phyloP scores from a whole-genome alignment of 2,888 invertebrate genomes.

The Eremobia ochroleuca region DNA sequence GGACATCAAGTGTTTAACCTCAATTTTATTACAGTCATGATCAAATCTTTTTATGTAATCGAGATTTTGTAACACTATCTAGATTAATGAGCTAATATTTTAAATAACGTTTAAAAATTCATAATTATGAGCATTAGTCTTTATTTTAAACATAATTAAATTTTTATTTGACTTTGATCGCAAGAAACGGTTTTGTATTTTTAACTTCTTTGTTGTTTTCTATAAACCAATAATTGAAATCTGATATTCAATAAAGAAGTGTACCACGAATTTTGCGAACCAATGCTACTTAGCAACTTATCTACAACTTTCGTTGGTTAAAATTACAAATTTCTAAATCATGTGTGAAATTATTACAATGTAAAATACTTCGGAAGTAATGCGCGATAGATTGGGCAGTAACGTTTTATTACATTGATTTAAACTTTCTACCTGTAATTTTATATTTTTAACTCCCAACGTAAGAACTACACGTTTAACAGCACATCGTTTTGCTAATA shows the following conservation, averaged over 20 bases:
- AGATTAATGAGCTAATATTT: conserved; percentile 30
- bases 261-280: conserved; percentile 16
- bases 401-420: conserved; percentile 22
- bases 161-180: background rate
- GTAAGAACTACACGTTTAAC: conserved; percentile 17
- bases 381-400: conserved; percentile 30
- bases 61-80: conserved; percentile 35
- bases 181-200: background rate
- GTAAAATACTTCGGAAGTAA: conserved; percentile 47
- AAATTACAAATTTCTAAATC: conserved; percentile 57
- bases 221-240: background rate
- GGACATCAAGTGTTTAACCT: conserved; percentile 53
- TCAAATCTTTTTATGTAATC: conserved; percentile 57
- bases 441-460: conserved; percentile 25
- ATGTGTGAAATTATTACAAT: conserved; percentile 54
- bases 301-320: conserved; percentile 54
- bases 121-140: conserved; percentile 1
- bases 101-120: background rate
- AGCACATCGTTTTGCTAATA: background rate
- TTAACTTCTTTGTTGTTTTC: background rate
- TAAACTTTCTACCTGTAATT: conserved; percentile 53
- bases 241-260: background rate
- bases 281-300: conserved; percentile 38
- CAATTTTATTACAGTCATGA: conserved; percentile 52
- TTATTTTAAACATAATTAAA: background rate